Percentiles rank a stretch among this genome's conserved stretches.
phyloP scores from a whole-genome alignment of 1,140 invertebrate species.

The Marisa cornuarietis region DNA sequence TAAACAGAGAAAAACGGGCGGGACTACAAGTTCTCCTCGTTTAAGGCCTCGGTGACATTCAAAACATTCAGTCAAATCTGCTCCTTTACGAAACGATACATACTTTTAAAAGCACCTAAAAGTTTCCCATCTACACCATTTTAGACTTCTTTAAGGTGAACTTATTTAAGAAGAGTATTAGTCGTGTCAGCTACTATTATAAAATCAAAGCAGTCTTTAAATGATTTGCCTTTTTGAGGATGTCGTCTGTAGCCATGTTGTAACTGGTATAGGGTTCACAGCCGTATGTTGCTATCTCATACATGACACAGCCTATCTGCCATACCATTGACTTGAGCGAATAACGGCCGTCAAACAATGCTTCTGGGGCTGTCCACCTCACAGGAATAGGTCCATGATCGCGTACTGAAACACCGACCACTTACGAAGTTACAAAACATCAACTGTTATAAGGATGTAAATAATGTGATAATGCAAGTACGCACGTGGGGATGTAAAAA shows the following conservation, averaged over 20 bases:
- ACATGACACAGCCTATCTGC: constrained; percentile 31
- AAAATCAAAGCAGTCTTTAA: not conserved
- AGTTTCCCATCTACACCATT: too few species aligned
- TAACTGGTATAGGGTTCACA: constrained; percentile 40
- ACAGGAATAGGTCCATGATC: constrained; percentile 26
- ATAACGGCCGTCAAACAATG: constrained; percentile 27
- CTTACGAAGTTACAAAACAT: not conserved
- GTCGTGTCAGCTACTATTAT: not conserved
- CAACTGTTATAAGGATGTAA: not conserved
- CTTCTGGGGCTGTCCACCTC: constrained; percentile 33
- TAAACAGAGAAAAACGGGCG: too few species aligned
- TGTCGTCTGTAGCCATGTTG: constrained; percentile 16
- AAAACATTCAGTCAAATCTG: too few species aligned
- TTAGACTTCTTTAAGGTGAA: too few species aligned
- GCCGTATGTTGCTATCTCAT: constrained; percentile 36
- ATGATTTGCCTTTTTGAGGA: constrained; percentile 30
- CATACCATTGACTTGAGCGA: constrained; percentile 27
- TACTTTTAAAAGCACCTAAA: too few species aligned
- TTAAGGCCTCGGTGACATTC: too few species aligned
- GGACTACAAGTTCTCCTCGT: too few species aligned
- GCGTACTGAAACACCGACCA: not conserved
- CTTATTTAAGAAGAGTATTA: too few species aligned
- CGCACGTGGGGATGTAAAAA: not conserved
- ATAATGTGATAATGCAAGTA: not conserved
- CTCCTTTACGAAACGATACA: too few species aligned